phyloP scores from a whole-genome alignment of 1,140 invertebrate genomes.

The Atta colombica region DNA sequence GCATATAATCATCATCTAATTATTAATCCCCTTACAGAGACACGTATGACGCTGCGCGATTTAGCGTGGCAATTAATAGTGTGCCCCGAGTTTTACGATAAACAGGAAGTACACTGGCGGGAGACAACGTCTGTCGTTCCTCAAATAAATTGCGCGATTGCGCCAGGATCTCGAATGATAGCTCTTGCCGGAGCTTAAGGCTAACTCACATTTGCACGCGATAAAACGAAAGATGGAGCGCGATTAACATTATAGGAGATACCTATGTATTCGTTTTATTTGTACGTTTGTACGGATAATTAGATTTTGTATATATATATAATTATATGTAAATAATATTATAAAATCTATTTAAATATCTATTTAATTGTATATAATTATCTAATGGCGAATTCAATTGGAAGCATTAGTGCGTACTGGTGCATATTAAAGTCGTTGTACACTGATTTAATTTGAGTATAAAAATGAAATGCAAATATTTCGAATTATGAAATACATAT shows the following conservation, averaged over 20 bases:
- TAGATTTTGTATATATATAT: neutral
- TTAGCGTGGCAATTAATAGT: constrained; percentile 73
- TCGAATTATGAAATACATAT: no score
- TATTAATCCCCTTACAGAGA: constrained; percentile 70
- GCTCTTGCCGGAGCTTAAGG: constrained; percentile 30
- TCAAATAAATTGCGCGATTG: constrained; percentile 57
- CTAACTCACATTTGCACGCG: constrained; percentile 32
- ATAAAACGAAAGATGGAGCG: neutral
- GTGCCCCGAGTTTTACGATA: constrained; percentile 57
- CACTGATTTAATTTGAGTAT: no score
- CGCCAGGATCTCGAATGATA: constrained; percentile 33
- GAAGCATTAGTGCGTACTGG: no score
- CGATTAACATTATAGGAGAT: neutral
- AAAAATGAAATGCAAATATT: no score
- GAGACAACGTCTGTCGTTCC: constrained; percentile 62
- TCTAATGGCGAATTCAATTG: neutral
- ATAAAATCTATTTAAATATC: no score
- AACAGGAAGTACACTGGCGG: constrained; percentile 48
- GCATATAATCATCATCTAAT: constrained; percentile 69
- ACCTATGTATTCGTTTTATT: no score
- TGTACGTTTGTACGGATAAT: no score
- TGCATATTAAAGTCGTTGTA: no score
- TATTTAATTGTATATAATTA: neutral
- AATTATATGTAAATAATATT: neutral
- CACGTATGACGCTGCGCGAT: constrained; percentile 58